These are phyloP conservation scores for Sebastiscus albofasciatus DNA, from an alignment of 2,797 vertebrate species.

Conservation along the genomic window DNA sequence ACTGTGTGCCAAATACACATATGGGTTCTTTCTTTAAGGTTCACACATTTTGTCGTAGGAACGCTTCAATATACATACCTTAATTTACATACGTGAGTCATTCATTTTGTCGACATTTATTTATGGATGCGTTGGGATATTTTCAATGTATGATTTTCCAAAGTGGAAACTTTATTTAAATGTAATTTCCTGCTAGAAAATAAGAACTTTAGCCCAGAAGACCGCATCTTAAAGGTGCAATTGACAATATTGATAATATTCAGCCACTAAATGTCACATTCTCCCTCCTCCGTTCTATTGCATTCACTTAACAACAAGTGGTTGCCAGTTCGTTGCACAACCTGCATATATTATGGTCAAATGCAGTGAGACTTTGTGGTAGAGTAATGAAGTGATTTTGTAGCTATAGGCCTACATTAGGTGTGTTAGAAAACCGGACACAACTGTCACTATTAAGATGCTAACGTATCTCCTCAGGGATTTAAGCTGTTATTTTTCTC, in stretches of 20 bases:
- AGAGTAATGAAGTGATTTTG: not conserved
- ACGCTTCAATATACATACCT: not conserved
- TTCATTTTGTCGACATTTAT: not conserved
- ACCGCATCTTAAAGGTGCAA: not conserved
- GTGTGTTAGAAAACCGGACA: not conserved
- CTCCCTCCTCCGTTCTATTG: not conserved
- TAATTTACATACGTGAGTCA: slow-evolving; percentile 5
- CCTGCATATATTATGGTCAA: not conserved
- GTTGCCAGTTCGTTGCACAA: not conserved
- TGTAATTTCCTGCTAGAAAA: not conserved
- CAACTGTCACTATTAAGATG: not conserved
- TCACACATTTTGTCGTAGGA: slow-evolving; percentile 15
- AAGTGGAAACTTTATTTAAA: not conserved
- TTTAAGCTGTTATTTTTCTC: too few species aligned
- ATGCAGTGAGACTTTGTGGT: not conserved
- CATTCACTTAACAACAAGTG: not conserved
- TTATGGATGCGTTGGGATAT: not conserved
- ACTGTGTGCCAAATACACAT: slow-evolving; percentile 52
- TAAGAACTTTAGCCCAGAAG: not conserved
- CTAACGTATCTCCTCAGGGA: too few species aligned
- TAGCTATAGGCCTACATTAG: not conserved
- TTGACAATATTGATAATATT: not conserved
- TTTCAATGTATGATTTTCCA: not conserved
- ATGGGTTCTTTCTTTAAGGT: slow-evolving; percentile 37
- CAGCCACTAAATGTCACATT: not conserved